Conservation (phyloP, 2,797 vertebrate genomes). For the Mormyrops boulengeri region DNA sequence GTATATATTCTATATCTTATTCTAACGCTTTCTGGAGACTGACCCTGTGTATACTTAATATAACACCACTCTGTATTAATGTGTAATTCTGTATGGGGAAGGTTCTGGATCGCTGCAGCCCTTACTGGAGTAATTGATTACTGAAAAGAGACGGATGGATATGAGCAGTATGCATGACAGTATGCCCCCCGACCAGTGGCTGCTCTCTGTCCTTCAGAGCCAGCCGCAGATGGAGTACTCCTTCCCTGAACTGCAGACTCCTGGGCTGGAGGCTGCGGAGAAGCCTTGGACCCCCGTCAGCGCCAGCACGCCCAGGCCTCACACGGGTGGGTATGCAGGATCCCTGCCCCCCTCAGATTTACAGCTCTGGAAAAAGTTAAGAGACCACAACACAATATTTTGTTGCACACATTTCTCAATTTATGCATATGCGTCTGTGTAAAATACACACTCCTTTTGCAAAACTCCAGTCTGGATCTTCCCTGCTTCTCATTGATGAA, state of each 20-base stretch:
- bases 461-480: not conserved
- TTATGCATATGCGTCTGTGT: not conserved
- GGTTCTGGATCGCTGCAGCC: not conserved
- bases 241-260: constrained; percentile 64
- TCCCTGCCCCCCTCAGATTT: not conserved
- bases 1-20: not conserved
- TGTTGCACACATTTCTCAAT: not conserved
- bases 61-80: not conserved
- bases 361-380: not conserved
- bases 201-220: constrained; percentile 57
- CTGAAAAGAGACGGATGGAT: not conserved
- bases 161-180: not conserved
- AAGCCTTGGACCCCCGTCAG: constrained; percentile 66
- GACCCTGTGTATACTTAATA: not conserved
- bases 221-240: constrained; percentile 84
- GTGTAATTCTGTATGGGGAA: not conserved
- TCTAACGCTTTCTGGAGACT: not conserved
- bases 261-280: constrained; percentile 63
- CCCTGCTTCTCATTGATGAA: not conserved
- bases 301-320: constrained; percentile 68
- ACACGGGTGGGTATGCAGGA: constrained; percentile 59
- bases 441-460: not conserved
- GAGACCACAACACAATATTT: not conserved
- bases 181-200: not conserved
- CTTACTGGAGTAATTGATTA: not conserved